phyloP scores from a whole-genome alignment of 2,888 invertebrate species.

The Seira ritae region DNA sequence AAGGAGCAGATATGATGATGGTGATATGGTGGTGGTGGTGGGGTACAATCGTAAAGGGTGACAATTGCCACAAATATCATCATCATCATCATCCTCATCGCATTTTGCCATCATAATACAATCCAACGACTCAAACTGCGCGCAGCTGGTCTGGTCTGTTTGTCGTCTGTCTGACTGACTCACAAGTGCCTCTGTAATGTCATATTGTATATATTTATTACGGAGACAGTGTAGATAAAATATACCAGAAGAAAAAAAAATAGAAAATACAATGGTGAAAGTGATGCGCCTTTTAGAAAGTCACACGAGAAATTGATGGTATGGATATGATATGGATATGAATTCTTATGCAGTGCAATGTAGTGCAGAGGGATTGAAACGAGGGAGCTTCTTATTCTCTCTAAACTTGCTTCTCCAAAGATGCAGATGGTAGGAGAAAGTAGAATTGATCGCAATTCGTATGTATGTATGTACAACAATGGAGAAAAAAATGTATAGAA shows the following conservation, averaged over 20 bases:
- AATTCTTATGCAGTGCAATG: too few relatives aligned
- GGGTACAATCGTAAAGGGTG: conserved; percentile 6
- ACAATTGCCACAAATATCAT: conserved; percentile 21
- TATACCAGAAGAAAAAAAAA: conserved; percentile 21
- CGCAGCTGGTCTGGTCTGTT: not conserved
- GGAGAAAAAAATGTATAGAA: not conserved
- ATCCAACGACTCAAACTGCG: conserved; percentile 12
- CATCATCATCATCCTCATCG: too few relatives aligned
- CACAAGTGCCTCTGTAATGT: not conserved
- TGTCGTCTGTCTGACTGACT: too few relatives aligned
- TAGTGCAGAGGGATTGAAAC: too few relatives aligned
- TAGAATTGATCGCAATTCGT: too few relatives aligned
- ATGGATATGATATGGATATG: too few relatives aligned
- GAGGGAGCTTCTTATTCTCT: too few relatives aligned
- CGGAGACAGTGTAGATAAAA: not conserved
- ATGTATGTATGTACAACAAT: too few relatives aligned
- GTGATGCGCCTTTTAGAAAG: conserved; percentile 15
- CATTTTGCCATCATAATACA: too few relatives aligned
- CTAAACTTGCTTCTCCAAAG: too few relatives aligned
- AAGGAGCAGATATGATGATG: conserved; percentile 21
- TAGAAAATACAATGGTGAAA: conserved; percentile 18
- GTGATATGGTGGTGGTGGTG: conserved; percentile 13
- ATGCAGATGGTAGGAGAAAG: not conserved
- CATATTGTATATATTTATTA: conserved; percentile 24
- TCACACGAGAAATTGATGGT: not conserved